Evolutionary conservation across 2,797 vertebrate genomes (phyloP).

Genomic region (Scleropages formosus): DNA sequence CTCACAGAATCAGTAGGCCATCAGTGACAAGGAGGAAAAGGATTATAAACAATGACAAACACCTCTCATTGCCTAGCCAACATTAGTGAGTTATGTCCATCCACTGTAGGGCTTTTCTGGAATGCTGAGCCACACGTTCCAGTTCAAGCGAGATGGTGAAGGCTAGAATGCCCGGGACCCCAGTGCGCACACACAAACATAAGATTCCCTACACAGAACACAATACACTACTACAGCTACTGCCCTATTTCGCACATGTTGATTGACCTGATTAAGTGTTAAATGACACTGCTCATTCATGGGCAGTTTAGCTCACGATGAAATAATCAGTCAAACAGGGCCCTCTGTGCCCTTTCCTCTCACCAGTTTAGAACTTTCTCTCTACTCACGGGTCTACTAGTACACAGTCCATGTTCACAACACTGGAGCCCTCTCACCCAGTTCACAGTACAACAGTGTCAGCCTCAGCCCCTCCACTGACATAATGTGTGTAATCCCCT

Average conservation of each 20-base stretch:
- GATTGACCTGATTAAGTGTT: too few species aligned
- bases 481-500: too few species aligned
- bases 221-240: neutral
- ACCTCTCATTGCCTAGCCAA: conserved; percentile 66
- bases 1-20: neutral
- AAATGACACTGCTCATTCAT: too few species aligned
- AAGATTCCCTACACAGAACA: neutral
- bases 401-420: too few species aligned
- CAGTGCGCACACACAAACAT: neutral
- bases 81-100: conserved; percentile 62
- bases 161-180: neutral
- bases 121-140: conserved; percentile 53
- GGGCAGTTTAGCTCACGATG: too few species aligned
- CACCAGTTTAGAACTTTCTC: too few species aligned
- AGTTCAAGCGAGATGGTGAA: neutral
- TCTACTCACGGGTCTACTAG: too few species aligned
- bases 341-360: too few species aligned
- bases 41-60: conserved; percentile 61
- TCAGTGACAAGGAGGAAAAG: conserved; percentile 10
- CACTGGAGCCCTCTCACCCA: too few species aligned
- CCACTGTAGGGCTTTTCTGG: conserved; percentile 68
- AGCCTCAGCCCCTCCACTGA: too few species aligned
- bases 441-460: too few species aligned
- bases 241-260: neutral
- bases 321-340: too few species aligned